Evolutionary conservation across 2,113 vertebrate species (phyloP).

Genomic region (Nematolebias whitei): DNA sequence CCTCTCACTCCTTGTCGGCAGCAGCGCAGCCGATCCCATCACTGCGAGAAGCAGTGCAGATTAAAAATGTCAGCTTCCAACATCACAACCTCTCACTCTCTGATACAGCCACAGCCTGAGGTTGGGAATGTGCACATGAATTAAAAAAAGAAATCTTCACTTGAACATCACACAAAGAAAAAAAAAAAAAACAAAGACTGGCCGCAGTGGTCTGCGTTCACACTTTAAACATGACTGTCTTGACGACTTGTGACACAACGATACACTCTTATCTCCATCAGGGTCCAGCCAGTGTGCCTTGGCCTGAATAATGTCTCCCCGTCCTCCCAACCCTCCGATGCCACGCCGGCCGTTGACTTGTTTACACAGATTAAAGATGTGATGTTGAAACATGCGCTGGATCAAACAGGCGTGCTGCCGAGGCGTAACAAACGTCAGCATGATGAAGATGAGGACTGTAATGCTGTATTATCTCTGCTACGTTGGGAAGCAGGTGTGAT

Average conservation of each 20-base stretch:
- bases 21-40: conserved; percentile 63
- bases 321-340: conserved; percentile 32
- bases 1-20: conserved; percentile 39
- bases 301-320: conserved; percentile 55
- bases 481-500: conserved; percentile 62
- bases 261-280: conserved; percentile 59
- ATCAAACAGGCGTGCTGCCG: conserved; percentile 47
- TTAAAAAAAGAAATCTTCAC: conserved; percentile 35
- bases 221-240: conserved; percentile 43
- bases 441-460: conserved; percentile 72
- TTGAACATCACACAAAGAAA: conserved; percentile 4
- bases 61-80: conserved; percentile 76
- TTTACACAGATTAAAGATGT: conserved; percentile 73
- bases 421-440: conserved; percentile 65
- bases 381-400: conserved; percentile 63
- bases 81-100: conserved; percentile 38
- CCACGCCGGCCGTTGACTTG: conserved; percentile 72
- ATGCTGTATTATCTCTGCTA: conserved; percentile 62
- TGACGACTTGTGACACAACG: conserved; percentile 58
- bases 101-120: conserved; percentile 50
- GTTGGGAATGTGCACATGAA: conserved; percentile 26
- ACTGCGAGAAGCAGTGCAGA: conserved; percentile 52
- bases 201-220: conserved; percentile 5
- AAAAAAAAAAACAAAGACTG: conserved; percentile 41
- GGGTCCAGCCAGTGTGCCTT: conserved; percentile 34